phyloP scores from a whole-genome alignment of 2,113 vertebrate species.

The Aix galericulata region DNA sequence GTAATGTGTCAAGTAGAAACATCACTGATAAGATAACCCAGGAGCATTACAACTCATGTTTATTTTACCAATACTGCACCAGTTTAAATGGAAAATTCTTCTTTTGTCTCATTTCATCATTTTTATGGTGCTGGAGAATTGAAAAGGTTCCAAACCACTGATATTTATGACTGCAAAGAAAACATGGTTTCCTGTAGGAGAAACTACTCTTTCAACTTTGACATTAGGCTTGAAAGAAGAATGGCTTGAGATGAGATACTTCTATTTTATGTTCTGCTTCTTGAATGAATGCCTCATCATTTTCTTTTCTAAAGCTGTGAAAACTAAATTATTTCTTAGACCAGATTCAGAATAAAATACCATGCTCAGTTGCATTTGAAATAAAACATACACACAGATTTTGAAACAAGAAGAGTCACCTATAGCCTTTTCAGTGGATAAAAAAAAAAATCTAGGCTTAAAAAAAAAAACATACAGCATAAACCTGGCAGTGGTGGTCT shows the following conservation, averaged over 20 bases:
- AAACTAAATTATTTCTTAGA: neutral
- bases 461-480: neutral
- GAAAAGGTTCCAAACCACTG: constrained; percentile 3
- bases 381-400: neutral
- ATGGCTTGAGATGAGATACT: neutral
- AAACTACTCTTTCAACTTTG: constrained; percentile 12
- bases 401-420: neutral
- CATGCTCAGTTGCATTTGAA: neutral
- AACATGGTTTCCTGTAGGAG: neutral
- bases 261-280: constrained; percentile 16
- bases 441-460: neutral
- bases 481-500: neutral
- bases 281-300: neutral
- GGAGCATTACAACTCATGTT: neutral
- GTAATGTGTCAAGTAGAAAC: neutral
- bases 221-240: neutral
- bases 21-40: neutral
- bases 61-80: neutral
- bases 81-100: constrained; percentile 25
- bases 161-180: constrained; percentile 50
- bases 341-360: neutral
- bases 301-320: neutral
- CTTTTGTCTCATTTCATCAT: constrained; percentile 32
- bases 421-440: neutral
- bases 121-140: constrained; percentile 17